Evolutionary conservation across 2,888 invertebrate species (phyloP).

Genomic region (Acanthopleura granulata): DNA sequence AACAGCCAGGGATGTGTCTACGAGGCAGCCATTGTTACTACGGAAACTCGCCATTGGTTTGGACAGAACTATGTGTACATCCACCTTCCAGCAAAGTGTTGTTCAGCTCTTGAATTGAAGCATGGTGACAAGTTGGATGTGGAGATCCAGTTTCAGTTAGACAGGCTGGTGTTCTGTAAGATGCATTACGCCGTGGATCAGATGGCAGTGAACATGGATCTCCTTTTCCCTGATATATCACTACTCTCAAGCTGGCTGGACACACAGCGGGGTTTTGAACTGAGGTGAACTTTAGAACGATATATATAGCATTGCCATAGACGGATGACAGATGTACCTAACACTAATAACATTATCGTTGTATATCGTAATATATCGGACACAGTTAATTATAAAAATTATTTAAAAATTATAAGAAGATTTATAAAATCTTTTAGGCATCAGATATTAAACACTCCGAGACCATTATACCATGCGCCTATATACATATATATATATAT

Average conservation of each 20-base stretch:
- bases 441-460: no score
- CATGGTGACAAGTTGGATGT: constrained; percentile 42
- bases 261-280: constrained; percentile 24
- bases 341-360: no score
- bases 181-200: constrained; percentile 65
- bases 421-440: no score
- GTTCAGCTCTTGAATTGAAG: constrained; percentile 40
- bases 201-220: constrained; percentile 44
- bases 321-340: no score
- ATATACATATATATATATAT: no score
- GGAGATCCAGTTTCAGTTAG: constrained; percentile 67
- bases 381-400: no score
- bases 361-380: no score
- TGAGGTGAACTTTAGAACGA: constrained; percentile 25
- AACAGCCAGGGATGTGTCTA: constrained; percentile 43
- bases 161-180: constrained; percentile 58
- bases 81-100: constrained; percentile 49
- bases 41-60: constrained; percentile 51
- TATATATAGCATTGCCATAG: no score
- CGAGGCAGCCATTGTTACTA: constrained; percentile 56
- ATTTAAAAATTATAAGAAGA: no score
- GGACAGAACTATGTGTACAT: constrained; percentile 61
- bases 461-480: no score
- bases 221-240: constrained; percentile 63
- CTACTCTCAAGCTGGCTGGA: constrained; percentile 48